phyloP scores from a whole-genome alignment of 2,888 invertebrate species.

The Perithous albicinctus region DNA sequence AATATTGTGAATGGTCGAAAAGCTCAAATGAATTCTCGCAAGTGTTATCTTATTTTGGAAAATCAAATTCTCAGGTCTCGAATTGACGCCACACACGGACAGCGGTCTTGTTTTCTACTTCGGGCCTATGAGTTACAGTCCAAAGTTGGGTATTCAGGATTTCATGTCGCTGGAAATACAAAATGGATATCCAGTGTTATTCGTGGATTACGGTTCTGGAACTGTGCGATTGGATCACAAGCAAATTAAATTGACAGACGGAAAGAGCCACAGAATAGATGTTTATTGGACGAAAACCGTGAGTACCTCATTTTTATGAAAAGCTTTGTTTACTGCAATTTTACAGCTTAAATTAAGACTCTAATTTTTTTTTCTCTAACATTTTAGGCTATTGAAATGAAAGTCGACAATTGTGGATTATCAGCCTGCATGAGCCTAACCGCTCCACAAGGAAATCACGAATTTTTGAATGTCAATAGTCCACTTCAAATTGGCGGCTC shows the following conservation, averaged over 20 bases:
- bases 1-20: too few relatives aligned
- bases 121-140: constrained; percentile 91
- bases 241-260: constrained; percentile 92
- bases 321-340: not conserved
- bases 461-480: constrained; percentile 93
- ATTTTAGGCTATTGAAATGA: constrained; percentile 89
- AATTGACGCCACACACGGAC: constrained; percentile 91
- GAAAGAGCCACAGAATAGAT: constrained; percentile 94
- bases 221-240: constrained; percentile 89
- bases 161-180: constrained; percentile 95
- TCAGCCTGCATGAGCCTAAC: constrained; percentile 90
- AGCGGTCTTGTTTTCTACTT: constrained; percentile 96
- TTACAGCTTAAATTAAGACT: not conserved
- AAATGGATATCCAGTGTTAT: constrained; percentile 92
- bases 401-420: constrained; percentile 90
- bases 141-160: constrained; percentile 90
- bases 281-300: constrained; percentile 85
- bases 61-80: constrained; percentile 85
- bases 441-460: constrained; percentile 89
- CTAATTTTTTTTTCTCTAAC: constrained; percentile 16
- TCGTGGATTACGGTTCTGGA: constrained; percentile 95
- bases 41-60: too few relatives aligned
- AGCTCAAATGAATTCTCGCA: too few relatives aligned
- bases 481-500: constrained; percentile 95
- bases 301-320: constrained; percentile 67